These are phyloP conservation scores for Acleris cristana DNA, from an alignment of 2,888 invertebrate genomes.

Conservation along the genomic window DNA sequence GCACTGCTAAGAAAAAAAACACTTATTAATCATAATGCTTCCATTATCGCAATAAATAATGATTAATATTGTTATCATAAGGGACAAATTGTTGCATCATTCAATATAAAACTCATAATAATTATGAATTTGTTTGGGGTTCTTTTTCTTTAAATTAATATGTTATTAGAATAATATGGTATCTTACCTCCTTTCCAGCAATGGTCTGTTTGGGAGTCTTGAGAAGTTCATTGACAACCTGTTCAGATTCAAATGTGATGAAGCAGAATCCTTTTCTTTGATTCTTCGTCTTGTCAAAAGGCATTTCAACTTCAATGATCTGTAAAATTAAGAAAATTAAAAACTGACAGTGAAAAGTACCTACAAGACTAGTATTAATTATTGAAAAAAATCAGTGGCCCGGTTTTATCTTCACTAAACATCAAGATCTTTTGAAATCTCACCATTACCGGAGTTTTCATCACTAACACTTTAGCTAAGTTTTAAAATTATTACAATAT, in stretches of 20 bases:
- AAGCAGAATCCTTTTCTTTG: slow-evolving; percentile 98
- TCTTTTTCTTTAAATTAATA: neutral
- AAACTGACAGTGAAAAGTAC: neutral
- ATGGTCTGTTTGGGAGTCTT: slow-evolving; percentile 97
- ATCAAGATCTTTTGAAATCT: slow-evolving; percentile 67
- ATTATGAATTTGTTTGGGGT: too few relatives aligned
- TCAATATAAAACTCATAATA: too few relatives aligned
- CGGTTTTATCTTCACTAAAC: slow-evolving; percentile 71
- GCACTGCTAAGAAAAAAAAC: too few relatives aligned
- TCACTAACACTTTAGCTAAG: slow-evolving; percentile 48
- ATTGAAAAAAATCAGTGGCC: slow-evolving; percentile 66
- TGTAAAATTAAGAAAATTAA: slow-evolving; percentile 65
- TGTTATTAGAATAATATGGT: neutral
- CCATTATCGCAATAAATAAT: too few relatives aligned
- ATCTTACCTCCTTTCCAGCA: slow-evolving; percentile 93
- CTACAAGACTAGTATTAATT: neutral
- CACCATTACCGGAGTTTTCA: slow-evolving; percentile 80
- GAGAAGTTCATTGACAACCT: slow-evolving; percentile 94
- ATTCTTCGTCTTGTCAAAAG: slow-evolving; percentile 98
- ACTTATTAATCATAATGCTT: too few relatives aligned
- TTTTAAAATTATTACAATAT: neutral
- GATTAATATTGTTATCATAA: too few relatives aligned
- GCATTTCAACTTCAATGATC: slow-evolving; percentile 98
- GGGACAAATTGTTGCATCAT: too few relatives aligned
- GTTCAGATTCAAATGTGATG: slow-evolving; percentile 98